Base-by-base conservation (phyloP, 2,888 invertebrate genomes). In the Sphecodes monilicornis region DNA sequence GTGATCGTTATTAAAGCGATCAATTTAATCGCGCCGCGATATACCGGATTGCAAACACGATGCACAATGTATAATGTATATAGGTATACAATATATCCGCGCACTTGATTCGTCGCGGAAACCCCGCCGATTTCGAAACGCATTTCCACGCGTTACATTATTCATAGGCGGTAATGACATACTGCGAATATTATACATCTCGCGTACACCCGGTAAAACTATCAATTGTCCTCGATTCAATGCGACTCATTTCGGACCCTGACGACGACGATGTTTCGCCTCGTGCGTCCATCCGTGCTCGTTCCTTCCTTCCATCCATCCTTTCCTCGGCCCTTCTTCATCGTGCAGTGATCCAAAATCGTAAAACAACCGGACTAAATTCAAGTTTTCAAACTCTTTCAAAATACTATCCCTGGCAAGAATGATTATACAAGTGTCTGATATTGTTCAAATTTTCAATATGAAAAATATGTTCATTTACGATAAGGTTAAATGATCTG, bases 91-190 rank as follows among this genome's bases (percentile, higher is more conserved):
- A 66, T 79, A 70, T 76, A 70, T 76, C 76, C 66, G 77, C 32
- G 71, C 54, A 78, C 78, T 83, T 87, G 79, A 81, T 88, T 82
- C 78, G 76, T 60, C 77, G 68, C 84, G 86, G 78, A 82, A 82
- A 73, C 86, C 57, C 80, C 68, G 82, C 29, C 76, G 86, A 82
- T 83, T 84, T 88, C 76, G 72, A 83, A 85, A 88, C 84, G 80
- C 78, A 80, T 87, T 83, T 83, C 81, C 76, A 73, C 76, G 74
- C 76, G 87, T 84, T 89, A 82, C 89, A 85, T 89, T 88, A 89
- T 89, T 88, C 88, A 89, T 89, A 70, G 78, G 13, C 74, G 75
- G 86, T 89, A 89, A 89, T 88, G 86, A 86, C 88, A 88, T 70
- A 85, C 84, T 82, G 84, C 69, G 84, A 78, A 86, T 85, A 78